Evolutionary conservation across 2,113 vertebrate genomes (phyloP), one percentile per base, ranked within the genome.

Genomic region (Uria lomvia): DNA sequence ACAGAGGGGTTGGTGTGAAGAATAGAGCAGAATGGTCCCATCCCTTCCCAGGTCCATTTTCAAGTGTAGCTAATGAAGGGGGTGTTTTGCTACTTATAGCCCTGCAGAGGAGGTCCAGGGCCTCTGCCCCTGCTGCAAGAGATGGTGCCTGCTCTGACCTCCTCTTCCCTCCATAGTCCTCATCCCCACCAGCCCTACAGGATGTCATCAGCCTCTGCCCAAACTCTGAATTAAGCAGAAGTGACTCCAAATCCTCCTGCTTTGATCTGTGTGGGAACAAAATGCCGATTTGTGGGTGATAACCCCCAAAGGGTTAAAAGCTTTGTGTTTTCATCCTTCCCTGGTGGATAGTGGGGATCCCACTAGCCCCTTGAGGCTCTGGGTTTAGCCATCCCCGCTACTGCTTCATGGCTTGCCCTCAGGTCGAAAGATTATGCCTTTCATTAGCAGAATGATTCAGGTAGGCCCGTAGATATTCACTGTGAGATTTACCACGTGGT

Each of bases 401-500:
- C 77, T 26, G 5, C 56, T 16, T 52, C 15, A 3, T 18, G 21
- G 9, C 50, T 43, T 78, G 40, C 50, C 66, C 43, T n/a, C 8
- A 5, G 55, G n/a, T 36, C 34, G 23, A 18, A 40, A 36, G 60
- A 40, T 66, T 10, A 12, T 17, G 49, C 17, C 12, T 92, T 86
- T 90, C 38, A 5, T 86, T 62, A 34, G 47, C 74, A 26, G 55
- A 2, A 22, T 58, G 58, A n/a, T 62, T 24, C 49, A 23, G 71
- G 59, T 42, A 55, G 63, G 22, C 24, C 75, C 49, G 7, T 34
- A 14, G 65, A 67, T 36, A 73, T 1, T 45, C 71, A 18, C 62
- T 0, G 0, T 27, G 74, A 9, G 14, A 9, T 55, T 45, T 19
- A 3, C 23, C 43, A 6, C 38, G 3, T 6, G 36, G 19, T 11